phyloP scores from a whole-genome alignment of 2,113 vertebrate species.

The Ginglymostoma cirratum region DNA sequence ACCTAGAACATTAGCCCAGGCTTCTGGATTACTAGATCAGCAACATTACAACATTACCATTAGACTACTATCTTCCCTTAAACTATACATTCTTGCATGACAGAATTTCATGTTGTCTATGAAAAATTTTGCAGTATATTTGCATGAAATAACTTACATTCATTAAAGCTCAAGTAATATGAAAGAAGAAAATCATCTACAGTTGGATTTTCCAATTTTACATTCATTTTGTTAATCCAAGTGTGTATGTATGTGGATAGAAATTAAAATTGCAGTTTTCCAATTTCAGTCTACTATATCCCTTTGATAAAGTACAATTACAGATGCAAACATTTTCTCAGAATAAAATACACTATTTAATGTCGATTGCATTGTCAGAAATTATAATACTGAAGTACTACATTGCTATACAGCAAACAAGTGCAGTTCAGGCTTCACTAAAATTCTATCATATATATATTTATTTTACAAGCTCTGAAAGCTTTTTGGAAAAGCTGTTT shows the following conservation, averaged over 20 bases:
- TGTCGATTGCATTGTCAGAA: not conserved
- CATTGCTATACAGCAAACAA: not conserved
- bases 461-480: not conserved
- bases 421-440: not conserved
- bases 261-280: not conserved
- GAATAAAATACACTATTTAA: not conserved
- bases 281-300: not conserved
- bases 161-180: not conserved
- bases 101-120: not conserved
- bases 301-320: not conserved
- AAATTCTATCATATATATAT: not conserved
- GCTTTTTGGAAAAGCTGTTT: not conserved
- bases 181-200: not conserved
- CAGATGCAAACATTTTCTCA: not conserved
- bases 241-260: not conserved
- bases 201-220: not conserved
- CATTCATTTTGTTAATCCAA: not conserved
- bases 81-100: not conserved
- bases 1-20: no score
- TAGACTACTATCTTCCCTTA: no score
- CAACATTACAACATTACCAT: no score
- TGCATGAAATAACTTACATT: not conserved
- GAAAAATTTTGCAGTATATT: not conserved
- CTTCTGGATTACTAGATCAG: no score
- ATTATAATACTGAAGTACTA: not conserved